Percentiles rank a stretch among this genome's conserved stretches.
These are phyloP conservation scores for Pterostichus madidus DNA, from an alignment of 2,888 invertebrate species.

Conservation along the genomic window DNA sequence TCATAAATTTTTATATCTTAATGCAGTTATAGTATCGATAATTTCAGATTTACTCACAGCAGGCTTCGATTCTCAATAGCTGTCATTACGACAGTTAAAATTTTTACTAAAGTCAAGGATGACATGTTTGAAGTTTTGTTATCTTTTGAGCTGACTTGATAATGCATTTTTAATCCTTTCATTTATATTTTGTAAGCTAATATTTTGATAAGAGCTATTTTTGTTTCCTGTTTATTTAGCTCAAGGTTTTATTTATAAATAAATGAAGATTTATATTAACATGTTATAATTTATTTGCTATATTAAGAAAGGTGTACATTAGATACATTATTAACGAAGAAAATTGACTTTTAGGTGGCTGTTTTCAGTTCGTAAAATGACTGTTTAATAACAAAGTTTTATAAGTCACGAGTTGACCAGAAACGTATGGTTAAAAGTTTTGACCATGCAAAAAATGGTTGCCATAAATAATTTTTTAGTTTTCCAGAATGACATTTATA, in stretches of 20 bases:
- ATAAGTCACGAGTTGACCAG: no score
- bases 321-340: no score
- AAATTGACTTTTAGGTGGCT: no score
- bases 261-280: neutral
- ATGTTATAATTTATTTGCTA: no score
- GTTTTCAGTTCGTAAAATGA: no score
- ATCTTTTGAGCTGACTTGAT: neutral
- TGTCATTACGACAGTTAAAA: conserved; percentile 35
- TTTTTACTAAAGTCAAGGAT: conserved; percentile 27
- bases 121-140: neutral
- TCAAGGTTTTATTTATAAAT: neutral
- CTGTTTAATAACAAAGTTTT: no score
- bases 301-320: no score
- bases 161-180: conserved; percentile 9
- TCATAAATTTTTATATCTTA: conserved; percentile 55
- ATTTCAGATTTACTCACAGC: neutral
- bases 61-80: conserved; percentile 14
- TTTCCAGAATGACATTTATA: no score
- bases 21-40: conserved; percentile 26
- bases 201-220: conserved; percentile 28
- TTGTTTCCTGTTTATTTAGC: conserved; percentile 14
- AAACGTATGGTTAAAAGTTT: no score
- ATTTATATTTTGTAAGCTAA: conserved; percentile 4
- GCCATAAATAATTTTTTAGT: no score
- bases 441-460: no score